Evolutionary conservation across 2,113 vertebrate genomes (phyloP), one percentile per base, ranked within the genome.

Genomic region (Platichthys flesus): DNA sequence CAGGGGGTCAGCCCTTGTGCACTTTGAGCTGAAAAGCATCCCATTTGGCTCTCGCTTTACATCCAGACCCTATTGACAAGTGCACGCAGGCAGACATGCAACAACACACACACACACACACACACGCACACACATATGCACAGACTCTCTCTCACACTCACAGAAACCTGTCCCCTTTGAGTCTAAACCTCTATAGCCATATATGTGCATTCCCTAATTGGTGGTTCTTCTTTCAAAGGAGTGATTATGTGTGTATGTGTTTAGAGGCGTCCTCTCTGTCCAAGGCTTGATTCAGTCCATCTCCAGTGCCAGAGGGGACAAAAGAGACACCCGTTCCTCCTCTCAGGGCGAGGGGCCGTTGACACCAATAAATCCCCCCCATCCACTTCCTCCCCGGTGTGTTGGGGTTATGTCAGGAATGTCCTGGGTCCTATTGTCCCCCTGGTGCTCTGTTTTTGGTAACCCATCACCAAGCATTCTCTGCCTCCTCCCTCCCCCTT

Each of bases 391-490:
- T 93, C 91, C 91, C 87, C 83, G 89, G 91, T 91, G 93, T 93
- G 92, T 88, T 88, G 88, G 89, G 92, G 93, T 94, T 93, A 94
- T 93, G 92, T 93, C 91, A 93, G 92, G 93, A 94, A 94, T 93
- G 90, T 93, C 92, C 91, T 79, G 82, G 78, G 86, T 87, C 90
- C 90, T 71, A 93, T 94, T 93, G 91, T 93, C 90, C 83, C 81
- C 81, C 78, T 31, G 75, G 85, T 88, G 81, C 87, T 92, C 91
- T 92, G 92, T 92, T 93, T 93, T 91, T 91, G 91, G 92, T 93
- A 92, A 93, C 90, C 91, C 86, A 85, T 93, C 92, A 93, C 91
- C 92, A 89, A 79, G 89, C 88, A 90, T 91, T 92, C 89, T 89
- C 84, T 88, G 61, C 84, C 83, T 73, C 81, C 83, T 82, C 90